Evolutionary conservation across 35 echinoderm and acorn worm species (phyloP).

Genomic region (Apostichopus japonicus): DNA sequence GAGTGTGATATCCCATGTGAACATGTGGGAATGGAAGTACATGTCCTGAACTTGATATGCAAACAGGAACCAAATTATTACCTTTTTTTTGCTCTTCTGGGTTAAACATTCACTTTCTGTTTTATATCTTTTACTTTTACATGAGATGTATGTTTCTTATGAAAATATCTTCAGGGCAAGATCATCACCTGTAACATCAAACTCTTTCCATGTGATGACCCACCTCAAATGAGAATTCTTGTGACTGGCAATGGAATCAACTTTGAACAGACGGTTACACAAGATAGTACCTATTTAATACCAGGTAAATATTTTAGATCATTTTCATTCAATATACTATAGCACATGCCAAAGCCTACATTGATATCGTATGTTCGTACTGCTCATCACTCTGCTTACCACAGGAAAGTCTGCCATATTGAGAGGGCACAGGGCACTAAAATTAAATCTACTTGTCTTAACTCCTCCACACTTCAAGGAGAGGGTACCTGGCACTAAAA

Average conservation of each 20-base stretch:
- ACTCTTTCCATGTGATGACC: conserved; percentile 39
- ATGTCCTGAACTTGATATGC: neutral
- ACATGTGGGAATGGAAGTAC: neutral
- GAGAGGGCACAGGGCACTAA: too few relatives aligned
- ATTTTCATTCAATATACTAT: neutral
- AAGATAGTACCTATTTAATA: conserved; percentile 21
- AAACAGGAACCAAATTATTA: neutral
- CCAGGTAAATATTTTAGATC: conserved; percentile 25
- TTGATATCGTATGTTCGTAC: neutral
- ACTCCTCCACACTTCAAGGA: too few relatives aligned
- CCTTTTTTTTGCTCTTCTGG: neutral
- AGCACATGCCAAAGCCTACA: neutral
- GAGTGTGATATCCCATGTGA: neutral
- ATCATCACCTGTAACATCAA: conserved; percentile 17
- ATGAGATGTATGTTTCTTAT: neutral
- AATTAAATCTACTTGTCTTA: too few relatives aligned
- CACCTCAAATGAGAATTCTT: conserved; percentile 43
- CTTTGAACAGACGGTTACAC: conserved; percentile 61
- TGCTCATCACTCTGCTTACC: too few relatives aligned
- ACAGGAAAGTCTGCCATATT: too few relatives aligned
- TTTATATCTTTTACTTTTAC: neutral
- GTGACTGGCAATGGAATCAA: conserved; percentile 17
- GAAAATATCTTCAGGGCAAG: conserved; percentile 17
- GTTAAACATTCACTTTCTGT: neutral
- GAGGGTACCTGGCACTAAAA: too few relatives aligned